These are phyloP conservation scores for Melanocharis versteri DNA, from an alignment of 2,113 vertebrate species.

Conservation along the genomic window DNA sequence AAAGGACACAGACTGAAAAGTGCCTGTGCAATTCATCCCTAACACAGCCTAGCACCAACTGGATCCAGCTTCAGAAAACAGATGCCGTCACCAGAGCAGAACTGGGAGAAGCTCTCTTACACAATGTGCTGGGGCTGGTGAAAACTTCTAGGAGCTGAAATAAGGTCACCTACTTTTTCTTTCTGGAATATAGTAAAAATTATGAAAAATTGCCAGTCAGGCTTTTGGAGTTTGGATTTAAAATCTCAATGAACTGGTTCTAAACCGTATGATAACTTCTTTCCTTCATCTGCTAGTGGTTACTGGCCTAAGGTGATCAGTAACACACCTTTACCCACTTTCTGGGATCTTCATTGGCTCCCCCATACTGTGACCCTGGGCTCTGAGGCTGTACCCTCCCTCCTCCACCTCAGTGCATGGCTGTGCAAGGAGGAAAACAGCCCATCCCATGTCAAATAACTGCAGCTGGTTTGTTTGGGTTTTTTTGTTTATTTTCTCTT, in stretches of 20 bases:
- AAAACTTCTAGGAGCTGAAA: not conserved
- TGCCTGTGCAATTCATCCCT: not conserved
- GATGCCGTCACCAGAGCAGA: not conserved
- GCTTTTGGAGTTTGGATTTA: not conserved
- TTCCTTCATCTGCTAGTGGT: not conserved
- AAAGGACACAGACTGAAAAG: not conserved
- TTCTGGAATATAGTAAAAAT: not conserved
- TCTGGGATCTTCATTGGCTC: not conserved
- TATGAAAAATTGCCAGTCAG: not conserved
- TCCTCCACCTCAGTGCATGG: not conserved
- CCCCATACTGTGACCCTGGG: not conserved
- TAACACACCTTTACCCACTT: not conserved
- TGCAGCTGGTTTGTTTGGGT: not conserved
- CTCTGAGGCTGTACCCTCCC: not conserved
- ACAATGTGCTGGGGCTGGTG: not conserved
- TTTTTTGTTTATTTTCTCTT: not conserved
- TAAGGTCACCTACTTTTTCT: not conserved
- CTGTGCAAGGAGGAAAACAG: not conserved
- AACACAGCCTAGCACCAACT: not conserved
- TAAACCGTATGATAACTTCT: not conserved
- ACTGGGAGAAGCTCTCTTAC: not conserved
- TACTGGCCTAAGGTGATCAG: not conserved
- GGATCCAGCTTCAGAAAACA: slow-evolving; percentile 14
- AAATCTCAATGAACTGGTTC: not conserved
- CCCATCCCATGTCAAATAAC: not conserved